Evolutionary conservation across 2,888 invertebrate genomes (phyloP), one percentile per base, ranked within the genome.

Genomic region (Mactromeris polynyma): DNA sequence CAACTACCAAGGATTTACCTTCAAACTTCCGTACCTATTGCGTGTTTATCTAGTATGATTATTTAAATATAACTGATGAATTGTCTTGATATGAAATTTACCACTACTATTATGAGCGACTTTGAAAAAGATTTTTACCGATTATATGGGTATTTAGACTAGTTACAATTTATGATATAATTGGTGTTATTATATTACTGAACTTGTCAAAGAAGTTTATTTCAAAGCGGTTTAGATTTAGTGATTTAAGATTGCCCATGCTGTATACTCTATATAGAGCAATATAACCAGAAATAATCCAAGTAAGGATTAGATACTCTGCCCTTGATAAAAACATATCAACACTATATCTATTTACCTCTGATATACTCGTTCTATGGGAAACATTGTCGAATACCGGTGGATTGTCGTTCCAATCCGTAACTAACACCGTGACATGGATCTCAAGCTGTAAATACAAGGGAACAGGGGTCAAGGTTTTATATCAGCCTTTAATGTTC

Each of bases 341-440:
- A 11, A 46, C 7, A 46, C 17, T 7, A 17, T n/a, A n/a, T n/a
- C n/a, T 58, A 40, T 81, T 80, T 88, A 94, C 93, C 90, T 94
- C 93, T 14, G 90, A 81, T 31, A 94, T 85, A 14, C 83, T 77
- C 7, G 86, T 83, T 17, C 78, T 81, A 58, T 93, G 87, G 17
- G 89, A 85, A 2, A 77, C 54, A 2, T 83, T 83, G 0, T 85
- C 58, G 42, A 94, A 94, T 14, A 78, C 88, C 3, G 93, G 93
- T 26, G 90, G 36, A 82, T 93, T 91, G 85, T 94, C 93, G 58
- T 94, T 94, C 81, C 88, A 91, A 85, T 94, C 93, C 2, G 85
- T 85, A 0, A 94, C 88, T 0, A 93, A 42, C 6, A 94, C 89
- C 7, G 82, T 14, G 0, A 94, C 90, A 26, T 78, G 83, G 14